Evolutionary conservation across 1,140 invertebrate species (phyloP), one percentile per base, ranked within the genome.

Genomic region (Fopius arisanus): DNA sequence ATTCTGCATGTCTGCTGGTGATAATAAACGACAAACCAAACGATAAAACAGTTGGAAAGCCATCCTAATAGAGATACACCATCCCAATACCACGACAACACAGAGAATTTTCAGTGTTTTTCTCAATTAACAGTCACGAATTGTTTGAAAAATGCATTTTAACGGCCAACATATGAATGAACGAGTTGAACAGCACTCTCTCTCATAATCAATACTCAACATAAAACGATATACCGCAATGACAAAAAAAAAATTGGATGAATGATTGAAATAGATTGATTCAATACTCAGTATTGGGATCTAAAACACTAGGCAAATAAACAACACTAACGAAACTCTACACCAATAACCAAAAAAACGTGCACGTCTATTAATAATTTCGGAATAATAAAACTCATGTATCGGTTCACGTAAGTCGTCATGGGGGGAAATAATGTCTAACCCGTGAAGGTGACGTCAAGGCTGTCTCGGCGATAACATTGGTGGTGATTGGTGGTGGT

Each of bases 401-500:
- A 12, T 48, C 43, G 16, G n/a, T 48, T 48, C 16, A 48, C 16
- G 43, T 3, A 48, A 19, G 43, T 48, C 43, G 43, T 48, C 43
- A 48, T 48, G 43, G 43, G 43, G 74, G 72, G 43, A 48, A 43
- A 48, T n/a, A 48, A n/a, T 48, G 14, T 87, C 85, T 86, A 86
- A 87, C 85, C 85, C 84, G 84, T 87, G 83, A 86, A 82, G 79
- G 80, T 79, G 83, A 81, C 73, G 77, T 80, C 77, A 79, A 79
- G 79, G 79, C 68, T 71, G 78, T 81, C 74, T 75, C 43, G 68
- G 73, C 69, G 68, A 74, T 80, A 75, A 75, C 73, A 72, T 63
- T 77, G 76, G 75, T 77, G 74, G 76, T 71, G 84, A 78, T 82
- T 74, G 54, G 75, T 51, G 79, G 74, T 59, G 84, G 79, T 76